A percentile compares a stretch with the other conserved stretches of the same genome.
Evolutionary conservation across 2,113 vertebrate species (phyloP).

Genomic region (Sinocyclocheilus maitianheensis): DNA sequence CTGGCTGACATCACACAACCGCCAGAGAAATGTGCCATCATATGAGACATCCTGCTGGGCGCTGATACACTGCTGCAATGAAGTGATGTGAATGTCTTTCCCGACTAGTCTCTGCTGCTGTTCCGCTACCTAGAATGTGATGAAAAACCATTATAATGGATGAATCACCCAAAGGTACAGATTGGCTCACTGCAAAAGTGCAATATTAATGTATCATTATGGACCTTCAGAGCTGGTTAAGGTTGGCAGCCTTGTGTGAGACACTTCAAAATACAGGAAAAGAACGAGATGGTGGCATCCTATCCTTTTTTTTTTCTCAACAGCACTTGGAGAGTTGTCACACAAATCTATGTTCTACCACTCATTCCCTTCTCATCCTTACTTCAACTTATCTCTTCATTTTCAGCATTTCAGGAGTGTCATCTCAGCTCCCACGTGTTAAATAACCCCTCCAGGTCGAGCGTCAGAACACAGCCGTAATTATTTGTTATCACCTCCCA

Average conservation of each 20-base stretch:
- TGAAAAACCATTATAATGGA: slow-evolving; percentile 24
- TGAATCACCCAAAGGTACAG: not conserved
- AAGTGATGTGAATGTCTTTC: slow-evolving; percentile 77
- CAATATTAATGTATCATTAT: slow-evolving; percentile 21
- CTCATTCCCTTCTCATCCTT: slow-evolving; percentile 3
- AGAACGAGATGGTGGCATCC: not conserved
- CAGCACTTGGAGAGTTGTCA: not conserved
- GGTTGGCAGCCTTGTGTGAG: not conserved
- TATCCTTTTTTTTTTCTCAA: not conserved
- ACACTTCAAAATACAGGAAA: not conserved
- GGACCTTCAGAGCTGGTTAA: slow-evolving; percentile 15
- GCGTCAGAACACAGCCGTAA: not conserved
- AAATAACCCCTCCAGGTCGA: slow-evolving; percentile 20
- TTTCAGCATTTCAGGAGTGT: slow-evolving; percentile 30
- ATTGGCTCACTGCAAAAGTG: slow-evolving; percentile 1
- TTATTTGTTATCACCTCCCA: not conserved
- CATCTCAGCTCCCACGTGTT: not conserved
- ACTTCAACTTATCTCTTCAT: slow-evolving; percentile 25
- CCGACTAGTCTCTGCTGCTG: slow-evolving; percentile 76
- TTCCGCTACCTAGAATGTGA: slow-evolving; percentile 69
- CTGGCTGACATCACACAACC: slow-evolving; percentile 76
- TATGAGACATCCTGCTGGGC: slow-evolving; percentile 78
- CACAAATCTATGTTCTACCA: slow-evolving; percentile 26
- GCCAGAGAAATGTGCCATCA: slow-evolving; percentile 83
- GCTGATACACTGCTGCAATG: slow-evolving; percentile 75